phyloP scores from a whole-genome alignment of 2,888 invertebrate species.

The Sussaba pulchella region DNA sequence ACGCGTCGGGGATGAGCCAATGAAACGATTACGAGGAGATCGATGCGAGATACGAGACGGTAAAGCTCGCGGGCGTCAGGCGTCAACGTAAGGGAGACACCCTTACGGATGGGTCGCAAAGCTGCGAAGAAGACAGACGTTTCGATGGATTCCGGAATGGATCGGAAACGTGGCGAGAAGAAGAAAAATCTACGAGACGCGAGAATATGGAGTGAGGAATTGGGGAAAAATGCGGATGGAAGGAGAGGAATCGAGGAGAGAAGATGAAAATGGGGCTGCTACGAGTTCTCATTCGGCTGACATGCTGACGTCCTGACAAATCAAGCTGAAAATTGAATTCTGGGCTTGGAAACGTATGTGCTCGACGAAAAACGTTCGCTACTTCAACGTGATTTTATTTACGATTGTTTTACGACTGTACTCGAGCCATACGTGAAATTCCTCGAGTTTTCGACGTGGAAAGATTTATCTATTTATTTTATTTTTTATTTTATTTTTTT shows the following conservation, averaged over 20 bases:
- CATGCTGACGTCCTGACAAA: slow-evolving; percentile 81
- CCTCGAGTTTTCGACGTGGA: neutral
- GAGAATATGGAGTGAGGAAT: slow-evolving; percentile 33
- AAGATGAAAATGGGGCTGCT: slow-evolving; percentile 48
- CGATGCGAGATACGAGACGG: slow-evolving; percentile 60
- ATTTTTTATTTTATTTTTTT: neutral
- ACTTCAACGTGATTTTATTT: slow-evolving; percentile 25
- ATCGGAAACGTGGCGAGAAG: slow-evolving; percentile 48
- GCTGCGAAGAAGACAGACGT: slow-evolving; percentile 43
- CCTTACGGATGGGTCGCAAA: slow-evolving; percentile 49
- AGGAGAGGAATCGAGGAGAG: slow-evolving; percentile 1
- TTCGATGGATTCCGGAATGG: slow-evolving; percentile 43
- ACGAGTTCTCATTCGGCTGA: slow-evolving; percentile 68
- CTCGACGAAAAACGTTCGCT: slow-evolving; percentile 24
- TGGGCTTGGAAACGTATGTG: slow-evolving; percentile 65
- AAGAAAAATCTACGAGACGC: slow-evolving; percentile 60
- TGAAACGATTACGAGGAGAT: slow-evolving; percentile 63
- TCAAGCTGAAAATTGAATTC: slow-evolving; percentile 84
- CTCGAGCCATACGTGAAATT: slow-evolving; percentile 1
- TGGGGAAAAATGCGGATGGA: too few relatives aligned
- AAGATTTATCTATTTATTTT: neutral
- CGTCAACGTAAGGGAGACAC: slow-evolving; percentile 50
- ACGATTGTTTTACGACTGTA: slow-evolving; percentile 25
- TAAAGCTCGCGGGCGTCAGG: slow-evolving; percentile 30
- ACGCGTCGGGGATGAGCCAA: slow-evolving; percentile 7